phyloP scores from a whole-genome alignment of 2,888 invertebrate genomes.

The Drosophila algonquin region DNA sequence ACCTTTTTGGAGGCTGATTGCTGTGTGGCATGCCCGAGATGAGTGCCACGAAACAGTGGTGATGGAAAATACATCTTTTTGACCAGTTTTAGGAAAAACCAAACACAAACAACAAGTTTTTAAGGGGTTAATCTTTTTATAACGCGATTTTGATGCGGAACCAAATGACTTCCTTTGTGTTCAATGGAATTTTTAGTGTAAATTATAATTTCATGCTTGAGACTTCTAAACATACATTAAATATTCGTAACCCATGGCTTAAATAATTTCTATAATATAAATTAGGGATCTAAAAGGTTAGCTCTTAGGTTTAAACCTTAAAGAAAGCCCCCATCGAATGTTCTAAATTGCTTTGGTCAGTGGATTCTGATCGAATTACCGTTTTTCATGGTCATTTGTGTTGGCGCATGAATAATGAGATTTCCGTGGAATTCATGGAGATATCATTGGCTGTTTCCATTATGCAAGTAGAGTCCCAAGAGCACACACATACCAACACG shows the following conservation, averaged over 20 bases:
- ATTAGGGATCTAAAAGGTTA: background rate
- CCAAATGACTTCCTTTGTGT: background rate
- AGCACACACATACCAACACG: background rate
- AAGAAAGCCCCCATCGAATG: background rate
- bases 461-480: slow-evolving; percentile 35
- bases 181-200: background rate
- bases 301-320: background rate
- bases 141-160: background rate
- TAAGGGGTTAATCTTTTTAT: too few relatives aligned
- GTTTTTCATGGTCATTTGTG: background rate
- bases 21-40: background rate
- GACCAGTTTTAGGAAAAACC: background rate
- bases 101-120: background rate
- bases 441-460: slow-evolving; percentile 40
- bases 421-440: slow-evolving; percentile 23
- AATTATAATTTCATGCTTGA: background rate
- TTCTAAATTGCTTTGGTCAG: background rate
- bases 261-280: too few relatives aligned
- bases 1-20: background rate
- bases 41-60: background rate
- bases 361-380: background rate
- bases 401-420: slow-evolving; percentile 11
- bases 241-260: too few relatives aligned
- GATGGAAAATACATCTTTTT: too few relatives aligned
- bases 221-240: background rate